Evolutionary conservation across 2,888 invertebrate genomes (phyloP), one percentile per base, ranked within the genome.

Genomic region (Camptogramma bilineatum): DNA sequence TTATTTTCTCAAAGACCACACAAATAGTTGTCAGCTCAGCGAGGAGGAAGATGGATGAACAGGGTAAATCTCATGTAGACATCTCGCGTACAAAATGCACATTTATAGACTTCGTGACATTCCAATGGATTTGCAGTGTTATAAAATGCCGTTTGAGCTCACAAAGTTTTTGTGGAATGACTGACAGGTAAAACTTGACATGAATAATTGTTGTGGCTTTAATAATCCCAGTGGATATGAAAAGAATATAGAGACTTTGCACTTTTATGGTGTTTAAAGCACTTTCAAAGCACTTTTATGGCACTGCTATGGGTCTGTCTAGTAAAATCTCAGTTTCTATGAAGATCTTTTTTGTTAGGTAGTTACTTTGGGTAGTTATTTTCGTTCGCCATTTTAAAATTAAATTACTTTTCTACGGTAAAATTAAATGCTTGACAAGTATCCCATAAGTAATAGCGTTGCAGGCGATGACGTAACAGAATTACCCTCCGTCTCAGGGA

Each of bases 391-490:
- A 44, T 44, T 17, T 17, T 39, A 39, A 34, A 48, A 48, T 17
- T 19, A 4, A 21, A 21, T 48, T 21, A 2, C n/a, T 21, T 48
- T 48, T 13, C 2, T 3, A 13, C 21, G 13, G 0, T 48, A 18
- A 47, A 19, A 47, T 47, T 19, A 47, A 19, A 52, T 34, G 18
- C 31, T 52, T 34, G 39, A 16, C 42, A 34, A 39, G 31, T 28
- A 28, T 34, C 34, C 13, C 4, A 48, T n/a, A 7, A 48, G 31
- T 31, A 31, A 21, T 42, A n/a, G 34, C 46, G 24, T 18, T 24
- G 46, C 18, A 42, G 44, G 51, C 51, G 51, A 18, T 19, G 50
- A 19, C 17, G 44, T 60, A 60, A 60, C 53, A 34, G 53, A 53
- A 60, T 60, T 60, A 60, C 53, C 39, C 42, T 24, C 2, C 48